A percentile compares a stretch with the other conserved stretches of the same genome.
Evolutionary conservation across 2,113 vertebrate genomes (phyloP).

Genomic region (Chaetops frenatus): DNA sequence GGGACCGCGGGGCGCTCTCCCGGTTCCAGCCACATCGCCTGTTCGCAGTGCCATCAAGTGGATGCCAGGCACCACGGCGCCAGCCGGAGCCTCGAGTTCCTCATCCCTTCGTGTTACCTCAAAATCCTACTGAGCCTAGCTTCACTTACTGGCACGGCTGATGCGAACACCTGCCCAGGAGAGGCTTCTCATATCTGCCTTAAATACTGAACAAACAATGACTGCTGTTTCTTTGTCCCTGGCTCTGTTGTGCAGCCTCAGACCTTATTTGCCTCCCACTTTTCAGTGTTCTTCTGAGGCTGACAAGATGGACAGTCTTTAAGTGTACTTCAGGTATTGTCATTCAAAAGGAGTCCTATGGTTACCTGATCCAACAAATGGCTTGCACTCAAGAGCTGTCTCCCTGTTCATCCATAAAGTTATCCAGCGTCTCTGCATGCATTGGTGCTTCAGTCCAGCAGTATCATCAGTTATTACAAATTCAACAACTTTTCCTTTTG

Average conservation of each 20-base stretch:
- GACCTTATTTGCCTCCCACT: background rate
- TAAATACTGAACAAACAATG: background rate
- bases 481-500: background rate
- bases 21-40: background rate
- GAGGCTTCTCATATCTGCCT: background rate
- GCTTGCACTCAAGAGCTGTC: background rate
- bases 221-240: background rate
- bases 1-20: fast-evolving
- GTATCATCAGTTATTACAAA: background rate
- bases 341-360: background rate
- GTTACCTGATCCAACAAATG: background rate
- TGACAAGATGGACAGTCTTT: background rate
- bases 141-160: fast-evolving
- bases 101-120: fast-evolving
- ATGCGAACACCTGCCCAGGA: background rate
- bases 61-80: background rate
- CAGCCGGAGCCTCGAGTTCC: fast-evolving
- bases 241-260: background rate
- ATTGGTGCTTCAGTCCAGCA: background rate
- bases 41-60: slow-evolving; percentile 28
- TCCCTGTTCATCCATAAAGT: background rate
- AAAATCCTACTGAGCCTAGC: background rate
- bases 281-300: background rate
- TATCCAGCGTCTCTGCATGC: background rate
- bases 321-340: background rate